Evolutionary conservation across 2,888 invertebrate genomes (phyloP).

Genomic region (Chrysotoxum bicinctum): DNA sequence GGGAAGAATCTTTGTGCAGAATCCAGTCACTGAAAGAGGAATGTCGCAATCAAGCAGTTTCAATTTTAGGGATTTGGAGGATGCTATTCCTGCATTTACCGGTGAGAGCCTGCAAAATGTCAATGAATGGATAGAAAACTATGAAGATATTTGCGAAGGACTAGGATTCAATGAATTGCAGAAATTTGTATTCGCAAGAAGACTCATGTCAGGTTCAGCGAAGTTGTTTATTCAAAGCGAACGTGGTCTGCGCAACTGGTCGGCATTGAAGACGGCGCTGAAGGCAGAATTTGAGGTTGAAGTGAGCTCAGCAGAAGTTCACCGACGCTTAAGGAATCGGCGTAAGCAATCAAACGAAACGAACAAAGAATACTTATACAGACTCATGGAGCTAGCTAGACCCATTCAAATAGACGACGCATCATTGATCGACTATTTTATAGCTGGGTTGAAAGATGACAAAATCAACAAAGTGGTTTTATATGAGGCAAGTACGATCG

Average conservation of each 20-base stretch:
- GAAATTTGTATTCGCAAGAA: background rate
- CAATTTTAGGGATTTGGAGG: background rate
- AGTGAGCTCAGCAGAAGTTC: background rate
- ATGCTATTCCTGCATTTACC: background rate
- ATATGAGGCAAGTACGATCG: constrained; percentile 35
- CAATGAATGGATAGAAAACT: background rate
- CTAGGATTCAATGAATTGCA: background rate
- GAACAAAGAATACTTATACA: constrained; percentile 43
- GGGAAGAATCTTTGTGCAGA: background rate
- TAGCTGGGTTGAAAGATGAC: constrained; percentile 43
- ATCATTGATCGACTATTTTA: constrained; percentile 52
- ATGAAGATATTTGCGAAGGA: background rate
- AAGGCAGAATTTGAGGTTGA: too few species aligned
- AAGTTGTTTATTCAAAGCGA: background rate
- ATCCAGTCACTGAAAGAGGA: background rate
- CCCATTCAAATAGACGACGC: constrained; percentile 41
- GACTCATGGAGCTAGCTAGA: constrained; percentile 37
- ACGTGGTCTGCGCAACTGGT: too few species aligned
- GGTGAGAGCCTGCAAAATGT: background rate
- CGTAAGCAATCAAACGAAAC: background rate
- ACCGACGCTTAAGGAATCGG: too few species aligned
- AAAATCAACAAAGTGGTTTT: too few species aligned
- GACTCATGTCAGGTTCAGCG: background rate
- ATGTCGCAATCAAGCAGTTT: background rate
- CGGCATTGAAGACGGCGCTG: too few species aligned